Evolutionary conservation across 1,140 invertebrate genomes (phyloP), one percentile per base, ranked within the genome.

Genomic region (Mercenaria mercenaria): DNA sequence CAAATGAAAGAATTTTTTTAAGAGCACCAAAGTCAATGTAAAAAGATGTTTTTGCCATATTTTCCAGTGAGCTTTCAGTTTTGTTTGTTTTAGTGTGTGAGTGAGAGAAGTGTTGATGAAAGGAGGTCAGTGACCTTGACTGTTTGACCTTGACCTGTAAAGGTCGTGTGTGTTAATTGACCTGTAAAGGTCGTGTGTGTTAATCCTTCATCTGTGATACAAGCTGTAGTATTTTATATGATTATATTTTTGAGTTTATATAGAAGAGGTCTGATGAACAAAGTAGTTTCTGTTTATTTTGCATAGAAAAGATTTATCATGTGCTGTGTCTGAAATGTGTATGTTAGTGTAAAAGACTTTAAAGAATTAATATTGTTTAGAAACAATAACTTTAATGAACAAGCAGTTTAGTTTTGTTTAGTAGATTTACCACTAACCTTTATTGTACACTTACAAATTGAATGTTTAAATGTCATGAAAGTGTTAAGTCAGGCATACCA

Each of bases 221-320:
- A 29, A 79, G 76, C 56, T 79, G 76, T 79, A 32, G 76, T 79
- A 79, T 79, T 79, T 79, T 79, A 56, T 79, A 79, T 79, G 76
- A 23, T n/a, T 79, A 50, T 77, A 29, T 11, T 67, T n/a, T 77
- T 43, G 43, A 23, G 15, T 41, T 52, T 50, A n/a, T 79, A 13
- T 47, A 41, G 72, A 26, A 76, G 41, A 43, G 41, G 23, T 43
- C 23, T n/a, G 1, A n/a, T 76, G 72, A 76, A 76, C 72, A 79
- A 79, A 56, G 6, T 32, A 15, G 10, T 47, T 29, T 47, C 37
- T 50, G 1, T 52, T 76, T 50, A 32, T 50, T 29, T 50, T 1
- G 3, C 13, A 13, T 76, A 29, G 8, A 50, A 10, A 32, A 50
- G 10, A 37, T 50, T 29, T 74, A 32, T 26, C 56, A 10, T 67